phyloP scores from a whole-genome alignment of 2,797 vertebrate species.

The Squalus acanthias region DNA sequence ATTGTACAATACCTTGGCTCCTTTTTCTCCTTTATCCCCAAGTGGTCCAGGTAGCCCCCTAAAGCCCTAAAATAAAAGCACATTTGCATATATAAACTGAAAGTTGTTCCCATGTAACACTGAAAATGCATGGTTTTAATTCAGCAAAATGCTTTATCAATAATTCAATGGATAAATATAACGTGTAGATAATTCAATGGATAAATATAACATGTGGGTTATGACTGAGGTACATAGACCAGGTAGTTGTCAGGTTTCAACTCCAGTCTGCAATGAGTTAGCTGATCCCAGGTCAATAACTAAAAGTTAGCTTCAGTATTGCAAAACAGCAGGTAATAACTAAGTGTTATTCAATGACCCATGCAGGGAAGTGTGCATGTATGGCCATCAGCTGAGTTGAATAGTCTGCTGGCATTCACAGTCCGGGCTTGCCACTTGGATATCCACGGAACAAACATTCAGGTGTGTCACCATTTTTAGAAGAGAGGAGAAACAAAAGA shows the following conservation, averaged over 20 bases:
- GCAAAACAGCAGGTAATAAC: background rate
- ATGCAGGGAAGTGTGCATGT: background rate
- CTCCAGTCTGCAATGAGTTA: background rate
- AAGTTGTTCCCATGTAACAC: background rate
- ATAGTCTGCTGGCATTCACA: background rate
- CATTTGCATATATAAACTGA: background rate
- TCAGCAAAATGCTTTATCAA: background rate
- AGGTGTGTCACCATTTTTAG: background rate
- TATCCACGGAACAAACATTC: background rate
- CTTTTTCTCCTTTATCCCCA: conserved; percentile 69
- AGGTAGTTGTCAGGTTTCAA: background rate
- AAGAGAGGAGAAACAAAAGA: background rate
- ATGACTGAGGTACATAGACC: background rate
- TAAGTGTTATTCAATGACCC: no score
- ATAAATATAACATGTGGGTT: background rate
- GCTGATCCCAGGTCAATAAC: background rate
- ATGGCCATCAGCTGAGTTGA: background rate
- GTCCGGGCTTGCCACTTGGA: background rate
- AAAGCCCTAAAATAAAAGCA: conserved; percentile 60
- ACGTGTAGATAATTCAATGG: background rate
- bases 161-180: background rate
- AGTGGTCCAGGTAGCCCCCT: conserved; percentile 58
- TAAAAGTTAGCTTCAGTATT: background rate
- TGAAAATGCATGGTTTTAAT: background rate
- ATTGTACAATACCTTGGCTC: conserved; percentile 63